Percentiles rank a stretch among this genome's conserved stretches.
Conservation (phyloP, 2,888 invertebrate species). For the Ophonus ardosiacus region DNA sequence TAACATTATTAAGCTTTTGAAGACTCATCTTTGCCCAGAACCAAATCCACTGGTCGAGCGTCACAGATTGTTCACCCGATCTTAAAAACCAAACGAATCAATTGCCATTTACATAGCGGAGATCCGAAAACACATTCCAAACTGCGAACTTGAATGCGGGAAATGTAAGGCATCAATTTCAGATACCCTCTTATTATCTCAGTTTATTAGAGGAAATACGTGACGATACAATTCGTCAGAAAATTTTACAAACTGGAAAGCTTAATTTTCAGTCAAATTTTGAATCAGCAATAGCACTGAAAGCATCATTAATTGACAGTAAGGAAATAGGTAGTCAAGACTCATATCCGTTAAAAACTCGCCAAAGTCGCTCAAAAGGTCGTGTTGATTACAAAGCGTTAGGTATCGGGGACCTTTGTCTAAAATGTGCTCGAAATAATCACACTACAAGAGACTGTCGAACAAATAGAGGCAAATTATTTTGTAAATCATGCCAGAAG, state of each 20-base stretch:
- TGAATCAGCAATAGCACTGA: background rate
- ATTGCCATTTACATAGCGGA: background rate
- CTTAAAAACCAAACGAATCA: background rate
- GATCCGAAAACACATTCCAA: background rate
- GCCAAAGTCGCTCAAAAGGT: too few species aligned
- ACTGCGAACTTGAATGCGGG: background rate
- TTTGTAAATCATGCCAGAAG: conserved; percentile 6
- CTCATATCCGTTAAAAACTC: background rate
- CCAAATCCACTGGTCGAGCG: conserved; percentile 8
- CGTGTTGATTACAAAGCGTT: background rate
- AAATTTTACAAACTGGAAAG: background rate
- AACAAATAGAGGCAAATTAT: background rate
- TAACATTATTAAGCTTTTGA: background rate
- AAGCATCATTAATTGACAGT: conserved; percentile 8
- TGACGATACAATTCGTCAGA: background rate
- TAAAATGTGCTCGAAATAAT: conserved; percentile 17
- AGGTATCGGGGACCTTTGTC: background rate
- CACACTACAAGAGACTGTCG: conserved; percentile 6
- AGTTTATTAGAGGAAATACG: conserved; percentile 6
- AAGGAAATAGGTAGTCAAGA: background rate
- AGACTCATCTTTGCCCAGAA: background rate
- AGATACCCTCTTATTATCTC: background rate
- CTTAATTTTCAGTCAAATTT: background rate
- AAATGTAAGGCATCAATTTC: background rate
- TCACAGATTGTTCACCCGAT: background rate